phyloP scores from a whole-genome alignment of 1,140 invertebrate species.

The Popillia japonica region DNA sequence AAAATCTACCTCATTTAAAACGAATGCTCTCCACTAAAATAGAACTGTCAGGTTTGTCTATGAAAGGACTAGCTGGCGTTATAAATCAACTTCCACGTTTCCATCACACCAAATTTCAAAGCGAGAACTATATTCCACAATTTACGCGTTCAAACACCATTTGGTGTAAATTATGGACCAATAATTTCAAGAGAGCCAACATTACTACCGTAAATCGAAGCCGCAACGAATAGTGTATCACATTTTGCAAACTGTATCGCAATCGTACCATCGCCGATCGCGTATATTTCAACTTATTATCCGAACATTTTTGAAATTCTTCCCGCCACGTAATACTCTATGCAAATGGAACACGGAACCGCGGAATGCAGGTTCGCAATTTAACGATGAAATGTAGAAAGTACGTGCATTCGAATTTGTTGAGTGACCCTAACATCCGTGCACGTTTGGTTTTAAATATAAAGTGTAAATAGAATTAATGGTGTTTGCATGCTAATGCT shows the following conservation, averaged over 20 bases:
- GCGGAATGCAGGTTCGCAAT: not conserved
- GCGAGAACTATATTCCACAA: not conserved
- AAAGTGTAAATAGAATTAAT: no score
- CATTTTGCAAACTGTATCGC: not conserved
- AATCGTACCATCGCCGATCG: not conserved
- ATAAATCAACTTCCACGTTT: not conserved
- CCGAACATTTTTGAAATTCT: not conserved
- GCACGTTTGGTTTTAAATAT: no score
- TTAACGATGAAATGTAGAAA: not conserved
- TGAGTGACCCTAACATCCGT: no score
- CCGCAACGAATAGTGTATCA: not conserved
- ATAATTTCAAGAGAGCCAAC: conserved; percentile 3
- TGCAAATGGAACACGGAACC: not conserved
- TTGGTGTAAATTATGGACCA: conserved; percentile 9
- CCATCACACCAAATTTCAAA: not conserved
- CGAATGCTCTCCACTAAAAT: no score
- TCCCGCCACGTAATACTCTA: not conserved
- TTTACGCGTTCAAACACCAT: conserved; percentile 18
- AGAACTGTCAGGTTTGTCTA: no score
- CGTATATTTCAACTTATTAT: conserved; percentile 1
- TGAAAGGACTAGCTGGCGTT: no score
- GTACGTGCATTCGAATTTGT: not conserved
- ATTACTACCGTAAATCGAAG: conserved; percentile 9
- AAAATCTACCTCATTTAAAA: no score
- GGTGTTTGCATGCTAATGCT: no score